Conservation (phyloP, 1,140 invertebrate genomes). For the Bombus pascuorum region DNA sequence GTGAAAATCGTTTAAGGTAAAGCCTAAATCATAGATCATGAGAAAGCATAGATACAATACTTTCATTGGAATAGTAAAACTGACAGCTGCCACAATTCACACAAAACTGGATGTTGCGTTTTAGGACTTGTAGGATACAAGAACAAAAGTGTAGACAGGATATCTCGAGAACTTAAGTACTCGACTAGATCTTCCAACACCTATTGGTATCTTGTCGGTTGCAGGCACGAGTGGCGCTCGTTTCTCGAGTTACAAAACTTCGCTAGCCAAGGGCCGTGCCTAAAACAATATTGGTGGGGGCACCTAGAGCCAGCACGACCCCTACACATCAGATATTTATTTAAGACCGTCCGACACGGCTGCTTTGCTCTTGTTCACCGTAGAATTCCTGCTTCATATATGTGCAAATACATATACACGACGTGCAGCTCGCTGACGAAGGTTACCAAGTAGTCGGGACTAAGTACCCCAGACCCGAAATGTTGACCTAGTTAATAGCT, state of each 20-base stretch:
- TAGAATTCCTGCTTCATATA: constrained; percentile 40
- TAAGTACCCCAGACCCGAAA: constrained; percentile 70
- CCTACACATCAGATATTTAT: constrained; percentile 74
- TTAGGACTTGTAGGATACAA: constrained; percentile 3
- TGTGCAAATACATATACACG: constrained; percentile 5
- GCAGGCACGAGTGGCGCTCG: constrained; percentile 58
- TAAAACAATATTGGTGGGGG: constrained; percentile 75
- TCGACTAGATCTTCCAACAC: constrained; percentile 50
- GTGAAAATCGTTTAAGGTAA: neutral
- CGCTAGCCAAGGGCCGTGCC: constrained; percentile 56
- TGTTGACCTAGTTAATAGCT: constrained; percentile 79
- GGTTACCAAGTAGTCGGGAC: constrained; percentile 62
- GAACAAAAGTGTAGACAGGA: constrained; percentile 28
- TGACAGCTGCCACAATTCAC: constrained; percentile 25
- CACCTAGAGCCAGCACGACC: constrained; percentile 9
- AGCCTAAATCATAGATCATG: neutral
- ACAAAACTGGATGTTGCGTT: neutral
- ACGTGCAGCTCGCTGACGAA: constrained; percentile 36
- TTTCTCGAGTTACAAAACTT: constrained; percentile 74
- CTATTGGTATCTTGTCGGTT: constrained; percentile 43
- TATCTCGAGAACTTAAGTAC: constrained; percentile 35
- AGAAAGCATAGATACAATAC: neutral
- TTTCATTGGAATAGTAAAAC: neutral
- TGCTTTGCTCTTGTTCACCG: constrained; percentile 65
- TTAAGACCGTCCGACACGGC: constrained; percentile 68